These are phyloP conservation scores for Agelastica alni DNA, from an alignment of 2,888 invertebrate species.

Conservation along the genomic window DNA sequence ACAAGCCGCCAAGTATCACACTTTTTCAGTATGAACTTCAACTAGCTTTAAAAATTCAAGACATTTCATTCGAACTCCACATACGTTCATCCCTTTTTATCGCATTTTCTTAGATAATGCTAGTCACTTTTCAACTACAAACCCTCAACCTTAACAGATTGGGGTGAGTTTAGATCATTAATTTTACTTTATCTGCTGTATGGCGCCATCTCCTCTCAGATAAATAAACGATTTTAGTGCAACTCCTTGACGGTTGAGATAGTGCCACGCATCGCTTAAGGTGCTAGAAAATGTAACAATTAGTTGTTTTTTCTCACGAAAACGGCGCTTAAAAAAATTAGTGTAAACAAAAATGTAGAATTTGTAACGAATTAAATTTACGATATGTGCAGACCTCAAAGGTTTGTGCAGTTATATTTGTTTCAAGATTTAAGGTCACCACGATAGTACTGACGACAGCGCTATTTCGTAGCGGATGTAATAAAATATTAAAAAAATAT, in stretches of 20 bases:
- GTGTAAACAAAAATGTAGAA: no score
- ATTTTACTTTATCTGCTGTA: conserved; percentile 27
- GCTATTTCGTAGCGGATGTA: no score
- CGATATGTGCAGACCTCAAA: no score
- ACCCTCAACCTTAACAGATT: conserved; percentile 27
- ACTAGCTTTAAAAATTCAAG: not conserved
- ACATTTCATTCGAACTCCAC: not conserved
- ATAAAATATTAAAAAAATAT: no score
- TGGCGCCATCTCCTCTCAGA: conserved; percentile 18
- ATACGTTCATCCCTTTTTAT: conserved; percentile 16
- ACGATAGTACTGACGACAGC: no score
- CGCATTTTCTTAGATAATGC: conserved; percentile 23
- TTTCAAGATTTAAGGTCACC: no score
- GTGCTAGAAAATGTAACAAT: no score
- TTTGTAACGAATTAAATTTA: no score
- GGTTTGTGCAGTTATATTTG: no score
- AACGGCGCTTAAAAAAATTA: no score
- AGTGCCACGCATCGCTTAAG: conserved; percentile 1
- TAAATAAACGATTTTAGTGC: conserved; percentile 25
- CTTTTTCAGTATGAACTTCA: not conserved
- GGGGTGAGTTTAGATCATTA: conserved; percentile 31
- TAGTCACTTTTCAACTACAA: conserved; percentile 29
- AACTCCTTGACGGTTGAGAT: conserved; percentile 23
- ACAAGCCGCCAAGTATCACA: no score
- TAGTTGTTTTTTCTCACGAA: no score